Evolutionary conservation across 2,888 invertebrate species (phyloP).

Genomic region (Mesorhabditis belari): DNA sequence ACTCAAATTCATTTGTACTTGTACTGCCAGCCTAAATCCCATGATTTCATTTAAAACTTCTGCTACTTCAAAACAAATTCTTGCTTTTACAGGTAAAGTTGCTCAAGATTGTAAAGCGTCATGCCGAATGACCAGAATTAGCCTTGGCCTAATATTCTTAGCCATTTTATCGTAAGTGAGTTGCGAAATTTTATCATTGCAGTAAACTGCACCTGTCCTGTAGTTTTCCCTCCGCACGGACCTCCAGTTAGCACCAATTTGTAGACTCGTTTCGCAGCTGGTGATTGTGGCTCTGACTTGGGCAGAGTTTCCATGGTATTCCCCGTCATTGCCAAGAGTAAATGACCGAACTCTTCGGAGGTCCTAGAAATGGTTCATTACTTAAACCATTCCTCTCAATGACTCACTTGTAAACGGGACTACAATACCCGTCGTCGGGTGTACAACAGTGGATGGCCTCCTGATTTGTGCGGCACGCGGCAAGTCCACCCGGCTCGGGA

Average conservation of each 20-base stretch:
- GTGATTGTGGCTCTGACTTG: neutral
- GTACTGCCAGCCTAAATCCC: too few relatives aligned
- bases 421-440: neutral
- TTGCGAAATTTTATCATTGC: neutral
- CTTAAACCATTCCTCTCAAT: too few relatives aligned
- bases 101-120: too few relatives aligned
- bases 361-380: too few relatives aligned
- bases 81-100: too few relatives aligned
- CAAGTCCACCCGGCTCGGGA: neutral
- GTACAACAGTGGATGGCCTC: neutral
- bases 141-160: too few relatives aligned
- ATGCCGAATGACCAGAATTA: too few relatives aligned
- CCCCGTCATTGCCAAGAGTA: neutral
- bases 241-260: conserved; percentile 50
- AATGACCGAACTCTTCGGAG: neutral
- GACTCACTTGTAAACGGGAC: neutral
- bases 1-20: too few relatives aligned
- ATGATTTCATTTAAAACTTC: too few relatives aligned
- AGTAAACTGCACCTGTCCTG: conserved; percentile 33
- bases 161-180: neutral
- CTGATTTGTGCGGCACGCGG: neutral
- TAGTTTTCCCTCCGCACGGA: conserved; percentile 52
- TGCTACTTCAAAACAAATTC: too few relatives aligned
- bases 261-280: conserved; percentile 17
- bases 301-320: neutral